Evolutionary conservation across 2,888 invertebrate species (phyloP).

Genomic region (Mythimna albipuncta): DNA sequence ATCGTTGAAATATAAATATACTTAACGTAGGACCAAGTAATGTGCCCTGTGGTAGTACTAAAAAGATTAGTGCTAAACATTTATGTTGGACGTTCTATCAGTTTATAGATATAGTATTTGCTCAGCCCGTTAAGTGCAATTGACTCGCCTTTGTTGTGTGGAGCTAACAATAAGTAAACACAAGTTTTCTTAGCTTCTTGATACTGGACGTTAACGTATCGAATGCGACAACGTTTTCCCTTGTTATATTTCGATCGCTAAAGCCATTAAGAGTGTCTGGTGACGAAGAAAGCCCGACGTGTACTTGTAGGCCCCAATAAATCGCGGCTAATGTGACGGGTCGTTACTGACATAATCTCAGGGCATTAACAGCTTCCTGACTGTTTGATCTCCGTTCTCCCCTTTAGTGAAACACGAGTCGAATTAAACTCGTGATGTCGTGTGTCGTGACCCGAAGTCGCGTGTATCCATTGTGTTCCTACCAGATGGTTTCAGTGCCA

Average conservation of each 20-base stretch:
- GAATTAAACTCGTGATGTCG: constrained; percentile 30
- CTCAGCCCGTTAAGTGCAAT: background rate
- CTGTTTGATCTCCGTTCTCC: constrained; percentile 26
- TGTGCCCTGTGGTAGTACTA: constrained; percentile 6
- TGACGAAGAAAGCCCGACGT: constrained; percentile 20
- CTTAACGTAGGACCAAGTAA: constrained; percentile 10
- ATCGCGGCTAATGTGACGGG: constrained; percentile 35
- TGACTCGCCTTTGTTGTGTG: background rate
- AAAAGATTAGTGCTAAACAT: background rate
- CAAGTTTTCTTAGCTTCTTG: background rate
- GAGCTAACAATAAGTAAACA: background rate
- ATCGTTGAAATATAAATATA: constrained; percentile 6
- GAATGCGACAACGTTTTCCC: background rate
- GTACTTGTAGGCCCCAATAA: constrained; percentile 21
- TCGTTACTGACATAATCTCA: constrained; percentile 34
- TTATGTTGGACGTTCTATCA: background rate
- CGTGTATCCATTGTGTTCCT: constrained; percentile 26
- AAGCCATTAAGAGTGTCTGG: constrained; percentile 22
- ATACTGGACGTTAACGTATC: constrained; percentile 5
- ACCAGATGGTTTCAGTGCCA: constrained; percentile 29
- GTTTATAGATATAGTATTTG: no score
- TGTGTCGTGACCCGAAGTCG: constrained; percentile 25
- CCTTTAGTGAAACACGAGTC: constrained; percentile 22
- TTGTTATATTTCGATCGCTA: background rate
- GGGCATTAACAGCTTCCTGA: constrained; percentile 31